Evolutionary conservation across 37 sponge, comb jelly and placozoan genomes (phyloP).

Genomic region (Halichondria panicea): DNA sequence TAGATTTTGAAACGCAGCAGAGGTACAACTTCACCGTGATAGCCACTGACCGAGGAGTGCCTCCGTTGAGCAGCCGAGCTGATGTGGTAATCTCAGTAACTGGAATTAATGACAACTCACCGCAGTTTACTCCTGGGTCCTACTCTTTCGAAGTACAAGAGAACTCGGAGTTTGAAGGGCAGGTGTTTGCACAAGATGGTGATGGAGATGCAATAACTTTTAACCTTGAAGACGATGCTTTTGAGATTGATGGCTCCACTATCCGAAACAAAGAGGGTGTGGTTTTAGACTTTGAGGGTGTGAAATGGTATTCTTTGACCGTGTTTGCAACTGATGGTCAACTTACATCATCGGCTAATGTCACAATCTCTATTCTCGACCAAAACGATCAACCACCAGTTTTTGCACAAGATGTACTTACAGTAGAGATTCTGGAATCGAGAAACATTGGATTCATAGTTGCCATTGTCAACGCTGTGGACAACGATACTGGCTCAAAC

Average conservation of each 20-base stretch:
- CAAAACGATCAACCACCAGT: conserved; percentile 64
- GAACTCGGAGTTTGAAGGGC: background rate
- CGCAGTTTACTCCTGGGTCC: conserved; percentile 10
- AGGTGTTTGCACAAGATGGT: conserved; percentile 33
- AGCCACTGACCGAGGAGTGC: conserved; percentile 21
- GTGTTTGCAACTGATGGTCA: conserved; percentile 47
- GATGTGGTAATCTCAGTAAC: background rate
- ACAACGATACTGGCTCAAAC: conserved; percentile 47
- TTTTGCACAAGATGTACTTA: conserved; percentile 10
- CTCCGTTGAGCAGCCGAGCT: background rate
- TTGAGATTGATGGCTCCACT: background rate
- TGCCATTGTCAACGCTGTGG: conserved; percentile 28
- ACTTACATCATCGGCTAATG: background rate
- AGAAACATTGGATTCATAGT: conserved; percentile 20
- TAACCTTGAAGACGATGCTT: background rate
- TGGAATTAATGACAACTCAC: conserved; percentile 45
- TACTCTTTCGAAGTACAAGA: conserved; percentile 15
- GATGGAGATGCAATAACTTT: conserved; percentile 22
- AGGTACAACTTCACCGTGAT: conserved; percentile 20
- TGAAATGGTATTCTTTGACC: conserved; percentile 18
- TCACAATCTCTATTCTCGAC: conserved; percentile 40
- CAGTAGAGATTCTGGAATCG: conserved; percentile 14
- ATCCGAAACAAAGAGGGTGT: background rate
- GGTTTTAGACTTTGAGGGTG: conserved; percentile 26
- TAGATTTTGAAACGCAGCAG: conserved; percentile 9